Conservation (phyloP, 2,797 vertebrate species). For the Lates japonicus region DNA sequence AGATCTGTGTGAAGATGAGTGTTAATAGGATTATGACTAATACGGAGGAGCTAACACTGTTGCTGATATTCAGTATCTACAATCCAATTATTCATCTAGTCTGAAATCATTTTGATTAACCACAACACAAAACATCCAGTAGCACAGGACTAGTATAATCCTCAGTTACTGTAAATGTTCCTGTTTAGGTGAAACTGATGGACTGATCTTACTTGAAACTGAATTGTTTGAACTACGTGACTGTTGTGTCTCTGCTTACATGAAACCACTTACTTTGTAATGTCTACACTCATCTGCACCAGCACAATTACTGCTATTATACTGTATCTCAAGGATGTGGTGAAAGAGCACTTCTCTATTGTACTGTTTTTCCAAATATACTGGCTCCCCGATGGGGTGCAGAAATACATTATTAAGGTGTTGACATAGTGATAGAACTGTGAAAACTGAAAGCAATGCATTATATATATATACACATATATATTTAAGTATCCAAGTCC, state of each 20-base stretch:
- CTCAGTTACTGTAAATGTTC: not conserved
- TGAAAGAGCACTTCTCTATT: conserved; percentile 13
- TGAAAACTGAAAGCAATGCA: not conserved
- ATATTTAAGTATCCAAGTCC: not conserved
- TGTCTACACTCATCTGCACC: not conserved
- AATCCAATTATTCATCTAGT: not conserved
- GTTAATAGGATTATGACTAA: not conserved
- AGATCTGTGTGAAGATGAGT: not conserved
- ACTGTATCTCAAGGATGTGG: not conserved
- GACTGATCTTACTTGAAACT: not conserved
- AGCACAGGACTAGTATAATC: not conserved
- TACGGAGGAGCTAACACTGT: not conserved
- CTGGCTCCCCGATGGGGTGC: not conserved
- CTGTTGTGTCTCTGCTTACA: not conserved
- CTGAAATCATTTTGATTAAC: not conserved
- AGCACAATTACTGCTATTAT: not conserved
- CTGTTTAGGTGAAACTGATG: not conserved
- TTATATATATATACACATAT: not conserved
- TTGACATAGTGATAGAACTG: not conserved
- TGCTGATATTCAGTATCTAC: not conserved
- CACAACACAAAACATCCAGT: not conserved
- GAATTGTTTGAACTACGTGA: not conserved
- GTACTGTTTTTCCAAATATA: conserved; percentile 22
- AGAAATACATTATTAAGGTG: not conserved
- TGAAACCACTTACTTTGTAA: not conserved